These are phyloP conservation scores for Rhynchopsitta pachyrhyncha DNA, from an alignment of 2,113 vertebrate genomes.

Conservation along the genomic window DNA sequence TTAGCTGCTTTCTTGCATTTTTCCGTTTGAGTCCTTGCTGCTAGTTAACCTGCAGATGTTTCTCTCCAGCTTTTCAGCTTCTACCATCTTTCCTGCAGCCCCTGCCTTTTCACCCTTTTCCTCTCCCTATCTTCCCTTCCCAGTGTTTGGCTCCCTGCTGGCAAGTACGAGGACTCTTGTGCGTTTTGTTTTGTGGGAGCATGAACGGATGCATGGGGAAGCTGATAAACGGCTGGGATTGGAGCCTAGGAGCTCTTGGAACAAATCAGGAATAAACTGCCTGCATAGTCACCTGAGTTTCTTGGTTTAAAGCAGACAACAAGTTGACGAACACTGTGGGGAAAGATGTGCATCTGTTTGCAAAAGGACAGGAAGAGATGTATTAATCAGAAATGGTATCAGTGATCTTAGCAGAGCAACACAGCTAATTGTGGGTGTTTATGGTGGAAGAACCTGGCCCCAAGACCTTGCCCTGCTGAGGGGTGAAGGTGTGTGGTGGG, in stretches of 20 bases:
- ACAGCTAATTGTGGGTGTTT: not conserved
- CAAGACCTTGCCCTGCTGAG: not conserved
- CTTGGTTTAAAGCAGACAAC: not conserved
- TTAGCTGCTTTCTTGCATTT: not conserved
- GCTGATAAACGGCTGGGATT: not conserved
- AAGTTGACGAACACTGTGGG: rapidly evolving
- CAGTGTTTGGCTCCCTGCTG: not conserved
- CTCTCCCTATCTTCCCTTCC: not conserved
- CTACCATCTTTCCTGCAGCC: not conserved
- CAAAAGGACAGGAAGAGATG: not conserved
- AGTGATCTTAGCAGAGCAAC: not conserved
- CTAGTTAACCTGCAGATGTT: not conserved
- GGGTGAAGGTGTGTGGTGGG: not conserved
- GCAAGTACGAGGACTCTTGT: not conserved
- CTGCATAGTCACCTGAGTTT: not conserved
- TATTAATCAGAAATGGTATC: not conserved
- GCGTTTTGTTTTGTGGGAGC: not conserved
- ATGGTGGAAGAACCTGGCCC: not conserved
- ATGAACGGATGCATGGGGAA: not conserved
- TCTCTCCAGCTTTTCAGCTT: not conserved
- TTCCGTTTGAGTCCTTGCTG: not conserved
- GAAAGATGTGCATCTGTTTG: not conserved
- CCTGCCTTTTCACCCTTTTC: not conserved
- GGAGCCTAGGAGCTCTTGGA: not conserved
- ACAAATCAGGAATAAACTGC: not conserved